Evolutionary conservation across 2,797 vertebrate species (phyloP).

Genomic region (Pseudochirops corinnae): DNA sequence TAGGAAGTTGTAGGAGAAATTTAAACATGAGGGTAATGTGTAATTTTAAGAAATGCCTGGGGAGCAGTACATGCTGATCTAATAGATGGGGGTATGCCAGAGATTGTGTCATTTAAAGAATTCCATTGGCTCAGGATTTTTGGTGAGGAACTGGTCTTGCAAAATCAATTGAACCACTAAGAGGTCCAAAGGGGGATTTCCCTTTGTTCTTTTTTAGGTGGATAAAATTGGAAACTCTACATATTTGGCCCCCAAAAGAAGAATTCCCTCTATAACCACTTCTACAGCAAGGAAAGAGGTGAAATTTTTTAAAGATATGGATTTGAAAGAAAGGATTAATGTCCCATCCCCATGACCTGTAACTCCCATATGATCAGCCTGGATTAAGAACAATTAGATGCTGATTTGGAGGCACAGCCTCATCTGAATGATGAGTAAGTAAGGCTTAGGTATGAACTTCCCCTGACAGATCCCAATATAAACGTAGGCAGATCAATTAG

Average conservation of each 20-base stretch:
- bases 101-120: background rate
- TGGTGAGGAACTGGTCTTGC: background rate
- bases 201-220: background rate
- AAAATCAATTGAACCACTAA: background rate
- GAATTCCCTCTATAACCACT: background rate
- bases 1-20: background rate
- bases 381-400: background rate
- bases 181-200: background rate
- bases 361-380: background rate
- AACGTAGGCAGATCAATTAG: background rate
- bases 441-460: background rate
- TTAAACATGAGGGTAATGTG: background rate
- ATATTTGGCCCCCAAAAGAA: background rate
- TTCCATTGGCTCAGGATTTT: background rate
- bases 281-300: background rate
- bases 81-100: background rate
- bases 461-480: background rate
- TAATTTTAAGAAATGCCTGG: background rate
- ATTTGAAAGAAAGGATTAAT: background rate
- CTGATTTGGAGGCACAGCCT: background rate
- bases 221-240: background rate
- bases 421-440: background rate
- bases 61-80: background rate
- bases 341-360: background rate
- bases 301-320: background rate